Percentiles rank a stretch among this genome's conserved stretches.
These are phyloP conservation scores for Megalops cyprinoides DNA, from an alignment of 2,797 vertebrate genomes.

Conservation along the genomic window DNA sequence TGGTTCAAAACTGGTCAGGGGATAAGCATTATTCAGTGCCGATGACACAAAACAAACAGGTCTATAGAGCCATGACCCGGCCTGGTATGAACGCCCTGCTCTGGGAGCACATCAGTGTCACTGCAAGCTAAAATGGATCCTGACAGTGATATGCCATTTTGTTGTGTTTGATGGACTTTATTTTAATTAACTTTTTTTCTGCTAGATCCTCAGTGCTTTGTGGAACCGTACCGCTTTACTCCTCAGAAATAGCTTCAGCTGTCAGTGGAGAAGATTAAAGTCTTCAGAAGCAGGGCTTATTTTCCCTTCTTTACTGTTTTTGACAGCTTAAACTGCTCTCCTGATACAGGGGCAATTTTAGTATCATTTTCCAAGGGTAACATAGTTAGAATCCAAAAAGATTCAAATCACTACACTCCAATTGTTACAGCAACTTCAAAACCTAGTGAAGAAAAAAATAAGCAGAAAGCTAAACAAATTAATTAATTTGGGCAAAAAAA, in stretches of 20 bases:
- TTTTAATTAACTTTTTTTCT: slow-evolving; percentile 26
- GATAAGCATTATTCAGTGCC: neutral
- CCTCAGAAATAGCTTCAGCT: slow-evolving; percentile 21
- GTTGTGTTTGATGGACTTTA: slow-evolving; percentile 18
- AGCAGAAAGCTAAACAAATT: neutral
- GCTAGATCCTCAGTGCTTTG: slow-evolving; percentile 11
- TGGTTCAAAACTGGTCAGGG: neutral
- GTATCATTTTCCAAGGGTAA: slow-evolving; percentile 1
- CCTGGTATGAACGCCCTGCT: neutral
- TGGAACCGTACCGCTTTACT: slow-evolving; percentile 16
- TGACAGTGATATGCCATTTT: slow-evolving; percentile 15
- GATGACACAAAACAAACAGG: neutral
- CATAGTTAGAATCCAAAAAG: neutral
- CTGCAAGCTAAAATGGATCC: slow-evolving; percentile 7
- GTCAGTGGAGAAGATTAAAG: slow-evolving; percentile 27
- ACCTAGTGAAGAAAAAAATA: neutral
- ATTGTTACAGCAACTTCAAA: neutral
- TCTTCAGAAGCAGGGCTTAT: slow-evolving; percentile 15
- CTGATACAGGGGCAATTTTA: slow-evolving; percentile 14
- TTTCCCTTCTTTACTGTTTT: slow-evolving; percentile 7
- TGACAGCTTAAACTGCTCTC: slow-evolving; percentile 27
- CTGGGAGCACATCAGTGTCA: slow-evolving; percentile 5
- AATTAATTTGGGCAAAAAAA: neutral
- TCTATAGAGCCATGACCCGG: neutral
- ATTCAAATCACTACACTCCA: neutral